Base-by-base conservation (phyloP, 1,140 invertebrate genomes). In the Heliothis virescens region DNA sequence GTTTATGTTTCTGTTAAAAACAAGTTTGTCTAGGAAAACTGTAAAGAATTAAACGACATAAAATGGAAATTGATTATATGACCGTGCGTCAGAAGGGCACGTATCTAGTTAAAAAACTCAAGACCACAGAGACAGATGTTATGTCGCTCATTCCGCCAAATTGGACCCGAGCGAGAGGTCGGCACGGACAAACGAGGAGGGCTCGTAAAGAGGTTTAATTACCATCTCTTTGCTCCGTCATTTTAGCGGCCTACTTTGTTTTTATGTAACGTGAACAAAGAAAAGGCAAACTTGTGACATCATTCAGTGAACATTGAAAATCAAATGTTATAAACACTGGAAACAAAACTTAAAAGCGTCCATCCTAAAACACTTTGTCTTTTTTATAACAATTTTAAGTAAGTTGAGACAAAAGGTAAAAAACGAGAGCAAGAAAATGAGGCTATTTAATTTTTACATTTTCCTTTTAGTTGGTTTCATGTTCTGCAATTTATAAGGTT, bases 191-290 rank as follows among this genome's bases (percentile, higher is more conserved):
- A 86, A 84, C 79, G 79, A 85, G 75, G 63, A 81, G 79, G 67
- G 67, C 83, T 86, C 84, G 77, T 86, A 84, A 86, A 81, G 75
- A 80, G 79, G 76, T 83, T 84, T 86, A 84, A 86, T 86, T 84
- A 81, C 72, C 71, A 62, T 69, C 84, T 82, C 65, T 79, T 77
- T 79, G 60, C 59, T 72, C 47, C 63, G 79, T 74, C 79, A 83
- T 83, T 83, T 83, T 79, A 62, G 26, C 59, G 74, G 74, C 60
- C 60, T 76, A 76, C 59, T 76, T 76, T 65, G 59, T 76, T 76
- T 76, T 76, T 18, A 65, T 76, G 48, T 48, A 26, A n/a, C 18
- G 15, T 65, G 59, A 55, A 76, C 74, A 76, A 76, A 71, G 60
- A 65, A 76, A 41, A 53, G 63, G 21, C 21, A 52, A 76, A 65